These are phyloP conservation scores for Malthinus seriepunctatus DNA, from an alignment of 2,888 invertebrate species.

Conservation along the genomic window DNA sequence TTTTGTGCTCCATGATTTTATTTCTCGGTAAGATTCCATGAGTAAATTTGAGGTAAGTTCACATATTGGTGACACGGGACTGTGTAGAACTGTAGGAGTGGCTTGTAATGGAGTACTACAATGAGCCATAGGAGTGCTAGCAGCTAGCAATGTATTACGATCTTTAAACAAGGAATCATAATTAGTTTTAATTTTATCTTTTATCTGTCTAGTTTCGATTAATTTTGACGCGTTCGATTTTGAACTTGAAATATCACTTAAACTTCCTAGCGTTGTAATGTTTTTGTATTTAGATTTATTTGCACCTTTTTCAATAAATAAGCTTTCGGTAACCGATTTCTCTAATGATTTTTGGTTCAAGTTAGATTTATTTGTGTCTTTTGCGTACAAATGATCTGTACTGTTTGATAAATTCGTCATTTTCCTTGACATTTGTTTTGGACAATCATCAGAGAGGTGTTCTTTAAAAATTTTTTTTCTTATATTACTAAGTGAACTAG, in stretches of 20 bases:
- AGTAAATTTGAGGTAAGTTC: not conserved
- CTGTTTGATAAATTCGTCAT: not conserved
- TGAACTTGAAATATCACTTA: not conserved
- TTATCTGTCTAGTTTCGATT: not conserved
- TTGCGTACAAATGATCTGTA: not conserved
- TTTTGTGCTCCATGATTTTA: conserved; percentile 25
- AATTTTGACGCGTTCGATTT: not conserved
- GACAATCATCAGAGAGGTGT: too few relatives aligned
- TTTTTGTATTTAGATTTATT: not conserved
- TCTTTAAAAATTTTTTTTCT: too few relatives aligned
- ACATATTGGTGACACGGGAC: conserved; percentile 12
- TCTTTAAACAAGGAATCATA: not conserved
- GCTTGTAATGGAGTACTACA: not conserved
- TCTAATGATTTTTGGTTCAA: conserved; percentile 14
- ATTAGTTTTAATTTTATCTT: not conserved
- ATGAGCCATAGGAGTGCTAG: not conserved
- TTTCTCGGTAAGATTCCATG: conserved; percentile 25
- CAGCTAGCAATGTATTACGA: not conserved
- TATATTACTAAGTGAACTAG: too few relatives aligned
- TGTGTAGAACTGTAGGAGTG: not conserved
- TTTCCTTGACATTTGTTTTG: not conserved
- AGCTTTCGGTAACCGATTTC: conserved; percentile 26
- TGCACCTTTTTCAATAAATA: conserved; percentile 29
- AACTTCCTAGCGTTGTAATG: not conserved
- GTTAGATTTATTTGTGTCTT: not conserved